Percentiles rank a stretch among this genome's conserved stretches.
phyloP scores from a whole-genome alignment of 2,113 vertebrate genomes.

The Tringa solitaria region DNA sequence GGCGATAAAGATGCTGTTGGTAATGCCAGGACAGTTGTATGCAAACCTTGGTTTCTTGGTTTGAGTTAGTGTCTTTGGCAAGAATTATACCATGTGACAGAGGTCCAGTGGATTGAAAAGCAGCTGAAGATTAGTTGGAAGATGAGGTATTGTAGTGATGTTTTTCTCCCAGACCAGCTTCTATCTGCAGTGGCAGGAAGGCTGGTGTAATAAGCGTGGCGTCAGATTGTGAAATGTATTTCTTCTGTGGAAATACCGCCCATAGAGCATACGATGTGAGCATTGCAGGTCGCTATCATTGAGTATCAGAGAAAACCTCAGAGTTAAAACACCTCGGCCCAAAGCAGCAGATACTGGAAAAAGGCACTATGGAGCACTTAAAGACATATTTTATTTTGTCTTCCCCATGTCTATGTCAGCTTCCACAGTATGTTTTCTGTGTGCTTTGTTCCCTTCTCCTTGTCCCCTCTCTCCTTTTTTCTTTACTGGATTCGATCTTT shows the following conservation, averaged over 20 bases:
- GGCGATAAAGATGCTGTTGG: background rate
- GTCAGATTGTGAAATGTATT: background rate
- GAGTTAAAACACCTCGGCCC: background rate
- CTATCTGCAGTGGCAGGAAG: background rate
- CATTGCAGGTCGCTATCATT: rapidly evolving
- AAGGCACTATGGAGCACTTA: background rate
- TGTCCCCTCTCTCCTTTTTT: background rate
- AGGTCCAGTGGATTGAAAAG: background rate
- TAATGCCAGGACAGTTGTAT: background rate
- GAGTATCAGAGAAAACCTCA: background rate
- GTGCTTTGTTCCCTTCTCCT: background rate
- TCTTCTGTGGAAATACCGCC: background rate
- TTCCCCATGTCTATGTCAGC: rapidly evolving
- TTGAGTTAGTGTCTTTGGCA: background rate
- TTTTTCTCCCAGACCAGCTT: background rate
- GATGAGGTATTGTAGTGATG: background rate
- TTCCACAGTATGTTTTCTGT: background rate
- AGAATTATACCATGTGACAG: background rate
- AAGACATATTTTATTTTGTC: background rate
- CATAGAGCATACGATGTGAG: background rate
- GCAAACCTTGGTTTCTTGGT: background rate
- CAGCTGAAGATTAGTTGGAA: background rate
- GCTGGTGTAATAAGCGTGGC: background rate
- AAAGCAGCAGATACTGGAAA: background rate
- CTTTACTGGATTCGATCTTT: background rate